Evolutionary conservation across 2,113 vertebrate species (phyloP), one percentile per base, ranked within the genome.

Genomic region (Neomonachus schauinslandi): DNA sequence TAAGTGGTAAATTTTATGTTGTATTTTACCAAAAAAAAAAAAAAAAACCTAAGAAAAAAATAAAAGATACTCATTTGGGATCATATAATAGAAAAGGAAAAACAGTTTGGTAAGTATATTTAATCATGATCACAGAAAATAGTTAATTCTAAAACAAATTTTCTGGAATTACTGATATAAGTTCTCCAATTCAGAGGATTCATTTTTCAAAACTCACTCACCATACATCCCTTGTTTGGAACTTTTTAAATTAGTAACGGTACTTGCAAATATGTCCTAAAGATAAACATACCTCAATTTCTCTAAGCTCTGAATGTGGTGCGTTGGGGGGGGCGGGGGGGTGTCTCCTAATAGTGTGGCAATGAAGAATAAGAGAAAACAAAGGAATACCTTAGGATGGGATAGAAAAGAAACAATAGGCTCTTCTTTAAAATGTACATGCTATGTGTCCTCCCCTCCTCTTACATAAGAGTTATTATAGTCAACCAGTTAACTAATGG

Each of bases 91-190:
- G 24, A 90, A 81, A 8, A 14, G 26, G 24, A 6, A 89, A 82
- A 91, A 67, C 14, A 61, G 26, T 65, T 53, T 33, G 10, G 42
- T 74, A 57, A 33, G 13, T 65, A 28, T 94, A 77, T 67, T 51
- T 88, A 93, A 87, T 79, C 36, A 71, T 18, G 42, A 21, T 65
- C 59, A 94, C 10, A 94, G 31, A 87, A 94, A 88, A 89, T 1
- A 95, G 9, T 57, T 65, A 84, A 87, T 71, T 88, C 51, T 85
- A 59, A 81, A 80, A 95, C 51, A 90, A 90, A 82, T 61, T 79
- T 81, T 33, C 26, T 36, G 69, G 1, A 91, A 91, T 76, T 96
- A 79, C 18, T 93, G 42, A 87, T 24, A 86, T 1, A 93, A 5
- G 4, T 53, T 92, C 61, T 67, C 63, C 28, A 91, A 86, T 39